phyloP scores from a whole-genome alignment of 2,888 invertebrate species.

The Aradus depressus region DNA sequence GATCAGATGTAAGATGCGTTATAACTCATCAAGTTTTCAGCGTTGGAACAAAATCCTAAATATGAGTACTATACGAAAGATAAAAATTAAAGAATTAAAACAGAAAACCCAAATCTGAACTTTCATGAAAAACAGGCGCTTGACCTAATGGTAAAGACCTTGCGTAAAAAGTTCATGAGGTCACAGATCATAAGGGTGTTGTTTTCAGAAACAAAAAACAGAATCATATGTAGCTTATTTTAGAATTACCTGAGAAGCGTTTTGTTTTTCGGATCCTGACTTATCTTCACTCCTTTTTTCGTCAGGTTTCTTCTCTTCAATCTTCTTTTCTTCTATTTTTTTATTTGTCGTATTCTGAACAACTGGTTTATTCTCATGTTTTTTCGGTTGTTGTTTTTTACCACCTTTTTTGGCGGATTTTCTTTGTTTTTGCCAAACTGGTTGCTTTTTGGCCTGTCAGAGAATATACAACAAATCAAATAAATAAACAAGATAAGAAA shows the following conservation, averaged over 20 bases:
- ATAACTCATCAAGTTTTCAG: too few species aligned
- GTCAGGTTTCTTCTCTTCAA: constrained; percentile 27
- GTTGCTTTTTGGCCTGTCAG: constrained; percentile 38
- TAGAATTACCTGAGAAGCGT: constrained; percentile 1
- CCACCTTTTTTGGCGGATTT: constrained; percentile 54
- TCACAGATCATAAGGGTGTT: too few species aligned
- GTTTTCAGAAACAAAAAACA: not conserved
- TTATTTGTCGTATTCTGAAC: constrained; percentile 34
- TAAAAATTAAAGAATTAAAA: too few species aligned
- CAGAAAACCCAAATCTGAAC: too few species aligned
- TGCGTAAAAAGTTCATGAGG: too few species aligned
- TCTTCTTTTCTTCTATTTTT: constrained; percentile 34
- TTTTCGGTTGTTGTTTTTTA: constrained; percentile 40
- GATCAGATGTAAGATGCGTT: too few species aligned
- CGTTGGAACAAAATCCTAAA: too few species aligned
- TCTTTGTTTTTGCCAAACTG: constrained; percentile 71
- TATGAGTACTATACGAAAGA: too few species aligned
- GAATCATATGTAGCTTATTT: too few species aligned
- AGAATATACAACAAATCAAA: not conserved
- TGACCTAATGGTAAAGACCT: too few species aligned
- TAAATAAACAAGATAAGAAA: not conserved
- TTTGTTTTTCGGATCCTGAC: constrained; percentile 20
- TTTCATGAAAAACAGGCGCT: too few species aligned
- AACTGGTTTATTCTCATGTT: constrained; percentile 32
- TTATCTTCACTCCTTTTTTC: constrained; percentile 34